Base-by-base conservation (phyloP, 2,888 invertebrate genomes). In the Odontothrips loti region DNA sequence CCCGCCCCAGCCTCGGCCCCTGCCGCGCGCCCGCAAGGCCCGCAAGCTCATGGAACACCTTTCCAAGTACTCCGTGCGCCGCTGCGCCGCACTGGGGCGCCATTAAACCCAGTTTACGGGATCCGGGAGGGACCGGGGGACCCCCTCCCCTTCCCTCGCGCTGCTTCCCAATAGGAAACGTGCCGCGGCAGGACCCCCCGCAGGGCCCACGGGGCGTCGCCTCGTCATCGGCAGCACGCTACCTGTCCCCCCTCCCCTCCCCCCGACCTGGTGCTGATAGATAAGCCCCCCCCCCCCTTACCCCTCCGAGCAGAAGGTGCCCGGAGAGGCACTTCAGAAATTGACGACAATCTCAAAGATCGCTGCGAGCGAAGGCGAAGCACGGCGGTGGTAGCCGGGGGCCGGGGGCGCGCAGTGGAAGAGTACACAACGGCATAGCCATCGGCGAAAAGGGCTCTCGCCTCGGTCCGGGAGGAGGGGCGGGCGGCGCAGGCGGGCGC, bases 71-170 rank as follows among this genome's bases (percentile, higher is more conserved):
- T n/a, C 68, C 23, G 68, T 27, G 27, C 23, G 68, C 23, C 23
- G 68, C 68, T 27, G 27, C 23, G 68, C 23, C 23, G 68, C 68
- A 11, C 9, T 6, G 10, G 23, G 68, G 27, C 68, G 68, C 68
- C 68, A 75, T 75, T 75, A 75, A 75, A 75, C 27, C 68, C 68
- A 75, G 68, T 75, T 75, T 75, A 75, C 68, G 68, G 68, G 68
- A 75, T 68, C 68, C 23, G 27, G 68, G 68, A 27, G 68, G 23
- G 23, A 11, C 20, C 68, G 23, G n/a, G n/a, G 34, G 34, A 43
- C 34, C 68, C 68, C 27, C 27, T 75, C 68, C 68, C 68, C 23
- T 9, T n/a, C n/a, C n/a, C n/a, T n/a, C n/a, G n/a, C n/a, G n/a
- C n/a, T n/a, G n/a, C n/a, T n/a, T n/a, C 68, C 68, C 68, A 75